Conservation (phyloP, 2,113 vertebrate species). For the Elachura formosa region DNA sequence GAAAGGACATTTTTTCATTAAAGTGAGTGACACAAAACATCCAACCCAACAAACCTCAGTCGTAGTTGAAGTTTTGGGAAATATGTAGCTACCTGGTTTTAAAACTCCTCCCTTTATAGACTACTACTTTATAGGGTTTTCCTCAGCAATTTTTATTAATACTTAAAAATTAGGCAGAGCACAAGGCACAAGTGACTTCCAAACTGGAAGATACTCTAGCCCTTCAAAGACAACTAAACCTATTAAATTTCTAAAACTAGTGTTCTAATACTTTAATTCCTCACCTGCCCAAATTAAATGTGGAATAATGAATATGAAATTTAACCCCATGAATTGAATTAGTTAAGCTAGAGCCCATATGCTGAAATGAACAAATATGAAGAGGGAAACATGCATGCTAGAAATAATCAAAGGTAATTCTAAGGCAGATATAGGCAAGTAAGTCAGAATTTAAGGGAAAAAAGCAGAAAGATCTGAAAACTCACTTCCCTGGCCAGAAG, state of each 20-base stretch:
- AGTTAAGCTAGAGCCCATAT: not conserved
- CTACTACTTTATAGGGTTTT: not conserved
- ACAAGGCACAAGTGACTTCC: not conserved
- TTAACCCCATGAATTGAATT: not conserved
- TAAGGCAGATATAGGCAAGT: not conserved
- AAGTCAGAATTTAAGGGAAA: not conserved
- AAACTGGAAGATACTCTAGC: not conserved
- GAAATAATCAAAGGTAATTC: not conserved
- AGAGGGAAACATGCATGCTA: not conserved
- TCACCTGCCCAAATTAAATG: not conserved
- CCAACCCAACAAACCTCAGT: not conserved
- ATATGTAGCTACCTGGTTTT: not conserved
- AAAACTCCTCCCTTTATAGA: not conserved
- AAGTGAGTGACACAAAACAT: constrained; percentile 12
- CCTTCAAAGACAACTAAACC: not conserved
- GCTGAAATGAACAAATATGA: not conserved
- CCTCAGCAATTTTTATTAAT: not conserved
- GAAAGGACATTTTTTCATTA: constrained; percentile 30
- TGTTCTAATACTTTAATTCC: not conserved
- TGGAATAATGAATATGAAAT: not conserved
- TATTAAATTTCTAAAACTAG: not conserved
- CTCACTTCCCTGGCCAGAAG: not conserved
- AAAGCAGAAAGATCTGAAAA: not conserved
- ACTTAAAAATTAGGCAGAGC: not conserved
- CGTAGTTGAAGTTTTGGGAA: not conserved